Conservation (phyloP, 2,888 invertebrate genomes). For the Cataglyphis rosenhaueri region DNA sequence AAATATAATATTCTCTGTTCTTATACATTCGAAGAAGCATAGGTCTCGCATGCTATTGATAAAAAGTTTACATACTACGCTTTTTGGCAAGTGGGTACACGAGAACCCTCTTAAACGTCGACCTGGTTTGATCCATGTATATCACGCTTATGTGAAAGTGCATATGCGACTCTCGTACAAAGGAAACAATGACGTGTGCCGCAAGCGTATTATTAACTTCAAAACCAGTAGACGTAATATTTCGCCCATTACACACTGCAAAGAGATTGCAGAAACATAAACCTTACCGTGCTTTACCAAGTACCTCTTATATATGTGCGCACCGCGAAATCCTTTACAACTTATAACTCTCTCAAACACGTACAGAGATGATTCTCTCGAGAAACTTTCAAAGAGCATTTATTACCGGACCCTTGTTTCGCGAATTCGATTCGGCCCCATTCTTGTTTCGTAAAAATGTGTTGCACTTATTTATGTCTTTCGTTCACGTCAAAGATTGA, state of each 20-base stretch:
- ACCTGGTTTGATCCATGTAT: conserved; percentile 62
- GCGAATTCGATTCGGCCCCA: conserved; percentile 37
- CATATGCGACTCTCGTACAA: conserved; percentile 29
- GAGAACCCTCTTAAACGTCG: conserved; percentile 73
- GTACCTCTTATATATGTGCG: conserved; percentile 13
- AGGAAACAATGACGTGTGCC: conserved; percentile 53
- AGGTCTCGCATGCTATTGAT: conserved; percentile 58
- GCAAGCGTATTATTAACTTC: conserved; percentile 52
- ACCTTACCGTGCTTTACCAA: conserved; percentile 37
- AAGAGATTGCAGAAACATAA: conserved; percentile 45
- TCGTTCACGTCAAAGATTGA: not conserved
- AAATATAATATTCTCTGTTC: conserved; percentile 56
- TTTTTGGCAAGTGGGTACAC: conserved; percentile 72
- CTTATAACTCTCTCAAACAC: not conserved
- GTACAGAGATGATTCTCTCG: conserved; percentile 24
- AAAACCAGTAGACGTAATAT: conserved; percentile 43
- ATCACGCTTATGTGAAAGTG: conserved; percentile 37
- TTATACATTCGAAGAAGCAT: conserved; percentile 53
- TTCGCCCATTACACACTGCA: conserved; percentile 36
- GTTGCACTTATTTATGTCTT: not conserved
- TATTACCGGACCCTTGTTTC: conserved; percentile 20
- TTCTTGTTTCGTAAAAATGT: not conserved
- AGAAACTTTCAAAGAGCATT: conserved; percentile 46
- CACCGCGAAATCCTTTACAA: conserved; percentile 3
- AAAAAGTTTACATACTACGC: conserved; percentile 73